Evolutionary conservation across 2,888 invertebrate genomes (phyloP), one percentile per base, ranked within the genome.

Genomic region (Orchesella flavescens): DNA sequence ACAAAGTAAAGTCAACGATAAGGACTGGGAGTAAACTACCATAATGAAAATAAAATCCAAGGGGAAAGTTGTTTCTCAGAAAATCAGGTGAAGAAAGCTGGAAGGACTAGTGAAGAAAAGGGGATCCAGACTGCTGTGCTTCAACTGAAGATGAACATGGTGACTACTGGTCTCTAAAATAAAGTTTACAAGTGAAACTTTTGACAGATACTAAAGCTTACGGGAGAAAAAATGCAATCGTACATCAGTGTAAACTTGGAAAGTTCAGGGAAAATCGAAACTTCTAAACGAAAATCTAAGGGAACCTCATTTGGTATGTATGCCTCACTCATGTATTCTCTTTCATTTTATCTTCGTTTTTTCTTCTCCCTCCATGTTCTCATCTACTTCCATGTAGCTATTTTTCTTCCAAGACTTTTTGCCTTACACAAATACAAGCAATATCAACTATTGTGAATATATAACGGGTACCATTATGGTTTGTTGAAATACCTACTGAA

Each of bases 181-280:
- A 77, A 79, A 79, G 83, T 83, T 83, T 74, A 63, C 69, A 63
- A 73, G 76, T 59, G 73, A 61, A 83, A 78, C 68, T 73, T 83
- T 78, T 68, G 78, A 77, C 78, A 73, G 59, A 78, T 73, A 78
- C 57, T 76, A 68, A 61, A 75, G 63, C 63, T 17, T 43, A 66
- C 49, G 68, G 43, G 66, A 53, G 23, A 71, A 76, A 78, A 76
- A 74, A 84, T 86, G 86, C 86, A 86, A 83, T 86, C 86, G 78
- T 86, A 86, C 78, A 86, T 86, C 82, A 86, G 84, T 65, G 85
- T 85, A 66, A 84, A 84, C 71, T 85, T 85, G 85, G 85, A 85
- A 77, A 80, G 84, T 82, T 77, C 85, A 68, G 84, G 78, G 69
- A 87, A 84, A 84, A 71, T 71, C 57, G 85, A 84, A 72, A 80